These are phyloP conservation scores for Penaeus vannamei DNA, from an alignment of 1,140 invertebrate genomes.

Conservation along the genomic window DNA sequence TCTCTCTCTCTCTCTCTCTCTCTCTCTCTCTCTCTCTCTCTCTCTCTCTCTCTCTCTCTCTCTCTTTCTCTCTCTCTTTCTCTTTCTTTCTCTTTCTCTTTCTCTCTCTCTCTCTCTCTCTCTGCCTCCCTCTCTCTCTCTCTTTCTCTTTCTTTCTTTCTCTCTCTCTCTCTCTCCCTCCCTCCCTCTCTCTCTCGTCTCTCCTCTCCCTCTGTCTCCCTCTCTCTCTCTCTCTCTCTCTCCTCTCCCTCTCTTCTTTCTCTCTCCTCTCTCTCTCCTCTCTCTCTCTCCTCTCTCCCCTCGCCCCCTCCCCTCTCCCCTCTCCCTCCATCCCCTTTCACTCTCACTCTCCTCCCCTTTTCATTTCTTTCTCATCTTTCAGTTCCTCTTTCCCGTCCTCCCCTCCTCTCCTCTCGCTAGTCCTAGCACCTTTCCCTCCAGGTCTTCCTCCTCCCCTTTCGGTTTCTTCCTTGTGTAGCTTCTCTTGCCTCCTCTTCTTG, in stretches of 20 bases:
- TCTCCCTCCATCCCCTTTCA: neutral
- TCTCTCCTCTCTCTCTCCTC: neutral
- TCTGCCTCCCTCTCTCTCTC: neutral
- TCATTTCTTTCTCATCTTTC: too few species aligned
- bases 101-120: neutral
- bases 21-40: neutral
- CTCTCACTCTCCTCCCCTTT: neutral
- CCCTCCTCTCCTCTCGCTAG: too few species aligned
- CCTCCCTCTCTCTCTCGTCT: neutral
- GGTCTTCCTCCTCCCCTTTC: too few species aligned
- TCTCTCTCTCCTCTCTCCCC: too few species aligned
- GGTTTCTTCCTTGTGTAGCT: too few species aligned
- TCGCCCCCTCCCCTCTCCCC: too few species aligned
- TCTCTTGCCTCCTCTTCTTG: too few species aligned
- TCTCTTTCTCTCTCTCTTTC: neutral
- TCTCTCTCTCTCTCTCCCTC: neutral
- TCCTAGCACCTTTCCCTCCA: too few species aligned
- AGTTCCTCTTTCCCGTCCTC: too few species aligned
- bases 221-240: neutral
- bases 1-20: neutral
- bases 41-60: neutral
- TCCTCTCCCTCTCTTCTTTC: neutral
- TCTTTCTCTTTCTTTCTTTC: neutral
- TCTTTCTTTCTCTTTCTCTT: neutral
- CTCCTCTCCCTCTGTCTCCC: neutral